Evolutionary conservation across 2,113 vertebrate species (phyloP).

Genomic region (Castor canadensis): DNA sequence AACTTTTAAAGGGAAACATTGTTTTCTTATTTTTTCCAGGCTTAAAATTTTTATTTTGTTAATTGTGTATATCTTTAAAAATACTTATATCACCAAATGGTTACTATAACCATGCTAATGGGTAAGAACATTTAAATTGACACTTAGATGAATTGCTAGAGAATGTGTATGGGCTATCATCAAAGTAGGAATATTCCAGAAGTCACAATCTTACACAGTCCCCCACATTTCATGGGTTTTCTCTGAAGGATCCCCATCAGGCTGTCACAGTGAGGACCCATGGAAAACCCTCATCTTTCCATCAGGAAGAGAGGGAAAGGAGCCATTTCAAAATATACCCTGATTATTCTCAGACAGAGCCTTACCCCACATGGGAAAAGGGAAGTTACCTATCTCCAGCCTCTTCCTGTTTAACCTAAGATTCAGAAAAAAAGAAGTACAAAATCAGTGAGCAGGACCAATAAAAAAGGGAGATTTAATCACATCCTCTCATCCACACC

Average conservation of each 20-base stretch:
- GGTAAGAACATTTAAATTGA: background rate
- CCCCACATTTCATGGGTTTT: background rate
- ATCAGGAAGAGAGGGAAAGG: background rate
- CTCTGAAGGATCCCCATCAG: background rate
- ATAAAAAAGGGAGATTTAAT: background rate
- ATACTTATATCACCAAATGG: no score
- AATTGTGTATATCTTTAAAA: no score
- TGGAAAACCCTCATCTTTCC: background rate
- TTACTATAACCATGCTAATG: no score
- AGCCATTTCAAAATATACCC: slow-evolving; percentile 2
- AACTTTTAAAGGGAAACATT: no score
- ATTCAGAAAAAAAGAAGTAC: background rate
- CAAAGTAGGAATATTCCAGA: background rate
- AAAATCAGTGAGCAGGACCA: background rate
- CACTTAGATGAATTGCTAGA: background rate
- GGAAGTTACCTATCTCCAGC: background rate
- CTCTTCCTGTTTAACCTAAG: background rate
- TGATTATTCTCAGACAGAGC: background rate
- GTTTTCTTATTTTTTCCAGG: no score
- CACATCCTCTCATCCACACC: no score
- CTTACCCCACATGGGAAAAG: background rate
- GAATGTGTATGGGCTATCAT: background rate
- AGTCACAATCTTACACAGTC: background rate
- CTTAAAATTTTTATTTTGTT: no score
- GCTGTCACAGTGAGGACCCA: background rate